Conservation (phyloP, 2,113 vertebrate genomes). For the Elachura formosa region DNA sequence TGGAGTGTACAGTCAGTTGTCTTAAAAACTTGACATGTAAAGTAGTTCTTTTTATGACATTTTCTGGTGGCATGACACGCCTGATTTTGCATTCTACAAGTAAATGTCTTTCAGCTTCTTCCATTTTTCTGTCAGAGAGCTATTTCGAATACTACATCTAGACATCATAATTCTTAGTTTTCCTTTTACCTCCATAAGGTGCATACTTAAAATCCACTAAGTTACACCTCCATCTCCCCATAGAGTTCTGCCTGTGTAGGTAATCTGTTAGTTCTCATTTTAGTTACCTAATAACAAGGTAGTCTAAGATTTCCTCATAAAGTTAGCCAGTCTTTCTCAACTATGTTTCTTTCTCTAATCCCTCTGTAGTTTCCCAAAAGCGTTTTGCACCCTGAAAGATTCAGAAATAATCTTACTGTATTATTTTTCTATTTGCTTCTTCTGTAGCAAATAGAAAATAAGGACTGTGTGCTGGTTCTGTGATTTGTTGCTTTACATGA, state of each 20-base stretch:
- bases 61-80: not conserved
- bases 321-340: not conserved
- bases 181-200: not conserved
- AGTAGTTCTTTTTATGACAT: not conserved
- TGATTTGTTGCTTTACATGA: not conserved
- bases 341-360: not conserved
- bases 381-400: not conserved
- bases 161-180: not conserved
- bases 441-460: not conserved
- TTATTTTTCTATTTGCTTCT: too few species aligned
- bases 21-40: not conserved
- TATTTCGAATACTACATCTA: not conserved
- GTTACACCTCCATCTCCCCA: not conserved
- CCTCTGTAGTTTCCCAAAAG: not conserved
- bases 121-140: not conserved
- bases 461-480: not conserved
- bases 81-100: not conserved
- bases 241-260: not conserved
- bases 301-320: not conserved
- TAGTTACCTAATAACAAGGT: not conserved
- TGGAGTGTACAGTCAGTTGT: not conserved
- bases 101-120: not conserved
- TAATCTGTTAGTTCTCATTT: not conserved
- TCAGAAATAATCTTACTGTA: not conserved
- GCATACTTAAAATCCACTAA: not conserved